Base-by-base conservation (phyloP, 2,888 invertebrate genomes). In the Entomobrya multifasciata region DNA sequence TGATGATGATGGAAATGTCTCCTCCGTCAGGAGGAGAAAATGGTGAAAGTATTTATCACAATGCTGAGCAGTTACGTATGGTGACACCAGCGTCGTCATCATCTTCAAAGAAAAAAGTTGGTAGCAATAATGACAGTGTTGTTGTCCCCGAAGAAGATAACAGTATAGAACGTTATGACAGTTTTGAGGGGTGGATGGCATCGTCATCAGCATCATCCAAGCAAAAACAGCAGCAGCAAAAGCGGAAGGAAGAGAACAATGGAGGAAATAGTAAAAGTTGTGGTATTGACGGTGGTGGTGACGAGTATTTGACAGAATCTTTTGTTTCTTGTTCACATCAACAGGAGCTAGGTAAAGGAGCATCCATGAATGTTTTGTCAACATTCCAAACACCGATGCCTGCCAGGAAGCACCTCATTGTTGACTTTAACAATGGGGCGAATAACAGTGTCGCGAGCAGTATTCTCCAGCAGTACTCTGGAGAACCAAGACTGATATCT, bases 321-420 rank as follows among this genome's bases (percentile, higher is more conserved):
- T 87, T 87, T 87, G 74, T 86, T 82, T 81, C 77, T 70, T 70
- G 76, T 62, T 49, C 49, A 4, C 36, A 36, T 36, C 65, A 36
- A 67, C 88, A 89, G 89, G 89, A 89, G 17, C 67, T 87, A 74
- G 90, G 89, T 55, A 90, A 90, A 80, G 90, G 90, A 67, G 83
- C 86, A 36, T 90, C 90, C 11, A 79, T 90, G 15, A 89, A 90
- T 67, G 90, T 91, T 30, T 80, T 91, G 70, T 89, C 90, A 84
- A 91, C 91, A 90, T 91, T 91, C 90, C 91, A 90, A 86, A 91
- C 91, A 15, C 91, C 91, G 36, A 87, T 91, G 60, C 90, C 87
- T 36, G 41, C 80, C 11, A 65, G 91, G 78, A 91, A 91, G 76
- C 91, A 90, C 60, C 83, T 91, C 88, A 88, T 91, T 78, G 90